Evolutionary conservation across 1,140 invertebrate species (phyloP).

Genomic region (Octopus bimaculoides): DNA sequence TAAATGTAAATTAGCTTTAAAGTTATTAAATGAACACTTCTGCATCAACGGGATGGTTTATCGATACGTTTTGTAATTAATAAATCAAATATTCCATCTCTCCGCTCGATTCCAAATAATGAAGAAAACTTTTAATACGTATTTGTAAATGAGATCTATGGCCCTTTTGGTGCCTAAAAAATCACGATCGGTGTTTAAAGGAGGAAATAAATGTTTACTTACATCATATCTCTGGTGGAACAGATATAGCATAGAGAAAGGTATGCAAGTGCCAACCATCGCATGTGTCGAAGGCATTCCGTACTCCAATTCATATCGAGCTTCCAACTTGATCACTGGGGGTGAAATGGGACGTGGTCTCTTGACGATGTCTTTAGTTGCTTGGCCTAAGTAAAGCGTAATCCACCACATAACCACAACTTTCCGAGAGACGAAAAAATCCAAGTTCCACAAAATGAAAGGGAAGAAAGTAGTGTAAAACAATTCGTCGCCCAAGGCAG

Average conservation of each 20-base stretch:
- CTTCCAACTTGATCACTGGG: slow-evolving; percentile 77
- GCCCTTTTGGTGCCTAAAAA: no score
- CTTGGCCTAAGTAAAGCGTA: slow-evolving; percentile 73
- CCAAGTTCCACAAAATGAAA: slow-evolving; percentile 88
- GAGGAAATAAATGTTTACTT: slow-evolving; percentile 34
- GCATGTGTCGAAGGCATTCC: slow-evolving; percentile 94
- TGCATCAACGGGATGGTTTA: no score
- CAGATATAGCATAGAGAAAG: slow-evolving; percentile 78
- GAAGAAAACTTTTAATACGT: no score
- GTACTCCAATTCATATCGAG: slow-evolving; percentile 82
- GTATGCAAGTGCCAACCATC: slow-evolving; percentile 83
- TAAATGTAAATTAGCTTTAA: no score
- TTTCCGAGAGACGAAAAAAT: slow-evolving; percentile 52
- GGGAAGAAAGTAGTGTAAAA: slow-evolving; percentile 86
- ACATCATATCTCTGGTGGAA: slow-evolving; percentile 79
- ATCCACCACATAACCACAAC: slow-evolving; percentile 81
- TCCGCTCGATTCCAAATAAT: no score
- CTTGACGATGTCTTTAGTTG: slow-evolving; percentile 78
- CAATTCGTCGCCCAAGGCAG: slow-evolving; percentile 81
- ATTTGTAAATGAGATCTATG: no score
- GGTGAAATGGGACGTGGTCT: slow-evolving; percentile 74
- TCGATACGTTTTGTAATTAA: no score
- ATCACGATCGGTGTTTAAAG: no score
- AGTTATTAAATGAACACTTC: no score
- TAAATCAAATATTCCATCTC: no score